Conservation (phyloP, 2,113 vertebrate genomes). For the Trachemys scripta region DNA sequence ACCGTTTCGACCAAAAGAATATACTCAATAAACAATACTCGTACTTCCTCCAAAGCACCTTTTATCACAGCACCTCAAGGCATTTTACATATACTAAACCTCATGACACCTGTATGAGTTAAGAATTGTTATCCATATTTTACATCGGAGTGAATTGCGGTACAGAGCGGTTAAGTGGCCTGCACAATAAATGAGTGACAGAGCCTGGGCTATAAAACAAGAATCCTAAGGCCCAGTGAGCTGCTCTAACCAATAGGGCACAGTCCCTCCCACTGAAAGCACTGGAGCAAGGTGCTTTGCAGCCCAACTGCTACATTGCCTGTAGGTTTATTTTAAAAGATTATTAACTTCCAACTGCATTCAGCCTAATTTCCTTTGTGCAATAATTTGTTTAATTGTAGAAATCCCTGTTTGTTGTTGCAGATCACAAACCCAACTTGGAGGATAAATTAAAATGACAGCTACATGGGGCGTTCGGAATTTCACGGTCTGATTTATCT, state of each 20-base stretch:
- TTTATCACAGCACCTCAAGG: rapidly evolving
- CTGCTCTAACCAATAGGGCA: rapidly evolving
- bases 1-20: background rate
- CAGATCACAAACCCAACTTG: conserved; percentile 13
- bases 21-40: background rate
- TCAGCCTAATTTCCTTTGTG: conserved; percentile 61
- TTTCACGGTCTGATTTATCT: conserved; percentile 62
- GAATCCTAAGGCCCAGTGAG: background rate
- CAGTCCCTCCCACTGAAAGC: background rate
- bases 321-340: background rate
- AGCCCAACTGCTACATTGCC: background rate
- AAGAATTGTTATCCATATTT: rapidly evolving
- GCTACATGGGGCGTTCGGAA: conserved; percentile 25
- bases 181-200: rapidly evolving
- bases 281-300: background rate
- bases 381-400: conserved; percentile 56
- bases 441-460: conserved; percentile 53
- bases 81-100: background rate
- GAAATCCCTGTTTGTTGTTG: conserved; percentile 36
- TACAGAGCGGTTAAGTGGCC: rapidly evolving
- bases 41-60: rapidly evolving
- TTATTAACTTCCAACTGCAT: conserved; percentile 59
- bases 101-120: background rate
- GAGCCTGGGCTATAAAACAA: rapidly evolving
- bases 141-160: background rate